Evolutionary conservation across 2,888 invertebrate genomes (phyloP).

Genomic region (Neria commutata): DNA sequence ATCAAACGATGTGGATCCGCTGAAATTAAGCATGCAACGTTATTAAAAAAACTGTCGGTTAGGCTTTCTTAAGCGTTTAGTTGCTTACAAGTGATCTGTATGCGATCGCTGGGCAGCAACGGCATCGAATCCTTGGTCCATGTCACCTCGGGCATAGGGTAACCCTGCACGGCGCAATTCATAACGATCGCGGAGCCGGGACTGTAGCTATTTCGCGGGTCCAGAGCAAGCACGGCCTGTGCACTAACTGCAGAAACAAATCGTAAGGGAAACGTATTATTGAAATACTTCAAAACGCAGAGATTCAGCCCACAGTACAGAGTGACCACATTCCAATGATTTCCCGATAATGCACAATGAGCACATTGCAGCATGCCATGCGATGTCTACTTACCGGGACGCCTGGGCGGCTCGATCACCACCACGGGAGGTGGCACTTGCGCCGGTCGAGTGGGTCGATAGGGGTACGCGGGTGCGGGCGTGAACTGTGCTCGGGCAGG

Average conservation of each 20-base stretch:
- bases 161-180: constrained; percentile 78
- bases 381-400: constrained; percentile 34
- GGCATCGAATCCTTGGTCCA: constrained; percentile 81
- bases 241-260: constrained; percentile 59
- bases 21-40: constrained; percentile 40
- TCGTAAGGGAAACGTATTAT: not conserved
- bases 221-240: constrained; percentile 68
- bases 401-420: constrained; percentile 33
- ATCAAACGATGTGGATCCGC: constrained; percentile 74
- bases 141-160: constrained; percentile 75
- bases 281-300: not conserved
- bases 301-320: not conserved
- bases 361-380: constrained; percentile 29
- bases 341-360: not conserved
- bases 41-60: constrained; percentile 5
- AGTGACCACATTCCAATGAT: constrained; percentile 17
- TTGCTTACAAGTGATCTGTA: constrained; percentile 72
- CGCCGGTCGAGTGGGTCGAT: constrained; percentile 59
- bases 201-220: constrained; percentile 63
- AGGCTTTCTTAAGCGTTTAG: not conserved
- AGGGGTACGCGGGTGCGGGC: constrained; percentile 57
- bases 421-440: constrained; percentile 44
- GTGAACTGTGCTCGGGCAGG: constrained; percentile 62
- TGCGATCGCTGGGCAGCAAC: constrained; percentile 65
- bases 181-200: constrained; percentile 74